A percentile compares a stretch with the other conserved stretches of the same genome.
Evolutionary conservation across 1,140 invertebrate genomes (phyloP).

Genomic region (Drosophila obscura): DNA sequence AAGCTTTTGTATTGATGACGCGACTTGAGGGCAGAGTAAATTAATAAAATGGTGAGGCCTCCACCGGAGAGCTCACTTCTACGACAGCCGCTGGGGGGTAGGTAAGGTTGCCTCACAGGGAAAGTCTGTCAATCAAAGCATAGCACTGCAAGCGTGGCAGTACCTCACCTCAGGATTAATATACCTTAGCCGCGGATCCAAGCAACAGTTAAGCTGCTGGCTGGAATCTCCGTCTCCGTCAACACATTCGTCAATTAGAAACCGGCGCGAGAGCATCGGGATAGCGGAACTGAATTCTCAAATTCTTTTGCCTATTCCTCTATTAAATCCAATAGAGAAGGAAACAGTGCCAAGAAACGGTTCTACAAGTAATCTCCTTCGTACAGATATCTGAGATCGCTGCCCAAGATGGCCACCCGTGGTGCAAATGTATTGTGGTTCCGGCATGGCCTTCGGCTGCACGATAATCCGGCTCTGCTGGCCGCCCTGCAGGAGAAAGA

Average conservation of each 20-base stretch:
- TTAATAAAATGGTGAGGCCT: no score
- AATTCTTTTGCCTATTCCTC: neutral
- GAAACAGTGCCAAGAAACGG: neutral
- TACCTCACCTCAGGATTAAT: no score
- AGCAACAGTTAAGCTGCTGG: slow-evolving; percentile 3
- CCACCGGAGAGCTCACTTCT: no score
- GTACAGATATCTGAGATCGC: neutral
- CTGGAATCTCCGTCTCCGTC: no score
- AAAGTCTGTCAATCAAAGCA: no score
- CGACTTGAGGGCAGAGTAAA: slow-evolving; percentile 28
- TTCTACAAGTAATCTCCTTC: neutral
- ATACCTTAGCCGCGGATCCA: no score
- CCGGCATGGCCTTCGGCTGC: slow-evolving; percentile 89
- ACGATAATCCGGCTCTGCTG: slow-evolving; percentile 90
- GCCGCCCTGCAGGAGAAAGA: slow-evolving; percentile 85
- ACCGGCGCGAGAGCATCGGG: slow-evolving; percentile 49
- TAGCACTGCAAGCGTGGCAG: no score
- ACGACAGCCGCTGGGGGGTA: no score
- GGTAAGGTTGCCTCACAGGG: no score
- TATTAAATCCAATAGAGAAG: no score
- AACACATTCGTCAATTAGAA: slow-evolving; percentile 58
- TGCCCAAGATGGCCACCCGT: slow-evolving; percentile 34
- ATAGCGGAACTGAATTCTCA: slow-evolving; percentile 18
- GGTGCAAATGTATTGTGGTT: slow-evolving; percentile 86
- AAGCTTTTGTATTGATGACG: slow-evolving; percentile 69